Evolutionary conservation across 2,113 vertebrate species (phyloP), one percentile per base, ranked within the genome.

Genomic region (Eonycteris spelaea): DNA sequence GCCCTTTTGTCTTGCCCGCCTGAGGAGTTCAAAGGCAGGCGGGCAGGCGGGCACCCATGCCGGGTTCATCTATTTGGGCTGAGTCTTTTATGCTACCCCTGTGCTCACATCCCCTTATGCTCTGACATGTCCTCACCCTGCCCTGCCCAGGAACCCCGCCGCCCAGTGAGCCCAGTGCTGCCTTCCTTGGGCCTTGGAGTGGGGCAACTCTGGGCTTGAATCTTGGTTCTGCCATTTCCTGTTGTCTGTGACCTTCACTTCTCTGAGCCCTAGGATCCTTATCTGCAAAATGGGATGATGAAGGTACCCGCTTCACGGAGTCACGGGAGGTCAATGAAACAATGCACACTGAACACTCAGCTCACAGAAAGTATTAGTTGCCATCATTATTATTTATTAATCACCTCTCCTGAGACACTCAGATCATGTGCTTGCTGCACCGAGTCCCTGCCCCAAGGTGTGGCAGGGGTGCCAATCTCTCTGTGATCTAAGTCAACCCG

Each of bases 291-390:
- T 10, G 84, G 77, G 45, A 57, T 13, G 5, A 68, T 1, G 5
- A n/a, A 43, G 51, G 55, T 3, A 6, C 6, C n/a, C 12, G 28
- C n/a, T 35, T 16, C 59, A 15, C 0, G 0, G 14, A 61, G 35
- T n/a, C 45, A 0, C 0, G 7, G 83, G 30, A 38, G 67, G 48
- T 14, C 5, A 53, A 5, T 4, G 33, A 67, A 11, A 19, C 3
- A 11, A 21, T 0, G 2, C 45, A 6, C 8, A 9, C 0, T 2
- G 9, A 10, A 67, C 28, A 0, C 40, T 51, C 35, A 0, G 74
- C 26, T 11, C 57, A 0, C 0, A 12, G 35, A 19, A 55, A 53
- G 67, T 0, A 0, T 2, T 0, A 33, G 7, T 1, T 33, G 73
- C 24, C 12, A 4, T 53, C 33, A 0, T 14, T 12, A 30, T 22